Percentiles rank a stretch among this genome's conserved stretches.
These are phyloP conservation scores for Leucophenga montana DNA, from an alignment of 2,888 invertebrate genomes.

Conservation along the genomic window DNA sequence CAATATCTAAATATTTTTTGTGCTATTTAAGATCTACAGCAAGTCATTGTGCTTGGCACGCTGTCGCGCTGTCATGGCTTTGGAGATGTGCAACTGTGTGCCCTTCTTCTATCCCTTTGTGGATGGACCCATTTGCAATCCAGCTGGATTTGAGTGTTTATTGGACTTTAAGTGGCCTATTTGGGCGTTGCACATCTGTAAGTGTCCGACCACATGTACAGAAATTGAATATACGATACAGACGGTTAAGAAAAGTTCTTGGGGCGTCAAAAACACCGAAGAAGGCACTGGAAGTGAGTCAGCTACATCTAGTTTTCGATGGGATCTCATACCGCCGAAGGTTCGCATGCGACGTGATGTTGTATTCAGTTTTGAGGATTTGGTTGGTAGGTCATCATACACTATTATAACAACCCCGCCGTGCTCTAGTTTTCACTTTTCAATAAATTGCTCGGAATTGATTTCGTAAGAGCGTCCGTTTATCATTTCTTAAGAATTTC, in stretches of 20 bases:
- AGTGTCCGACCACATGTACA: slow-evolving; percentile 69
- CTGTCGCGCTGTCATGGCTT: slow-evolving; percentile 74
- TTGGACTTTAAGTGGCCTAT: slow-evolving; percentile 70
- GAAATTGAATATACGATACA: slow-evolving; percentile 67
- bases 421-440: no score
- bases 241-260: slow-evolving; percentile 67
- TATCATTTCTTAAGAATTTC: no score
- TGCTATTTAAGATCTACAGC: slow-evolving; percentile 63
- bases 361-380: slow-evolving; percentile 76
- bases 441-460: no score
- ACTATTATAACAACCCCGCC: no score
- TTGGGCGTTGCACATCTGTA: slow-evolving; percentile 69
- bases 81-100: slow-evolving; percentile 76
- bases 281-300: slow-evolving; percentile 51
- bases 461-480: no score
- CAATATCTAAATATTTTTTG: not conserved
- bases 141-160: slow-evolving; percentile 69
- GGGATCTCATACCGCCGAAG: slow-evolving; percentile 75
- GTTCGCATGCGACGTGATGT: slow-evolving; percentile 76
- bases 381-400: slow-evolving; percentile 72
- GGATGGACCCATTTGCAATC: slow-evolving; percentile 66
- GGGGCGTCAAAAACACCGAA: slow-evolving; percentile 60
- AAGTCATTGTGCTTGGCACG: slow-evolving; percentile 68
- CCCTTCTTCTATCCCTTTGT: slow-evolving; percentile 75
- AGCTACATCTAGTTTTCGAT: slow-evolving; percentile 74